Base-by-base conservation (phyloP, 2,113 vertebrate genomes). In the Girardinichthys multiradiatus region DNA sequence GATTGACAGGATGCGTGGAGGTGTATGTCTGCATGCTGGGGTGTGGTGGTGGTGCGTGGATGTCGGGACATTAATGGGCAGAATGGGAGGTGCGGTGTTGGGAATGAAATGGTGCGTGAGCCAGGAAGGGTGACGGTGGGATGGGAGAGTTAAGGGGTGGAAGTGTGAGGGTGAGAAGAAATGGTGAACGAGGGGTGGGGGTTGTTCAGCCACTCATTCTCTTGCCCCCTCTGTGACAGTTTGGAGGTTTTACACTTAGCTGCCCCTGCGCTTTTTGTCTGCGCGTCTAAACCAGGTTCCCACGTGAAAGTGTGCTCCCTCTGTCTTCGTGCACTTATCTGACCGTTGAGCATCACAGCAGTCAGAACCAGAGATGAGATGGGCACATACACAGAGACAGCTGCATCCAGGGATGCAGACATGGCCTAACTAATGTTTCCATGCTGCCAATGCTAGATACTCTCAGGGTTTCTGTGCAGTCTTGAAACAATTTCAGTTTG, bases 231-330 rank as follows among this genome's bases (percentile, higher is more conserved):
- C 78, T 31, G 83, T 89, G 92, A 94, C 94, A 93, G 93, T 94
- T 94, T 92, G 91, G 87, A 90, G 90, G 89, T 87, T 92, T 92
- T 91, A 93, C 92, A 92, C 92, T 93, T 92, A 88, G 91, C 89
- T 90, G 90, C 90, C 88, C 86, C 86, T 70, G 86, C 70, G 64
- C 81, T 86, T 88, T 91, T 88, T 93, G 92, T 92, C 89, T 89
- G 87, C 42, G 39, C 48, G 72, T 74, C 76, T 86, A 82, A 69
- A 65, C 77, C 81, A 79, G 83, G 89, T 95, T 95, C 94, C 93
- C 94, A 95, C 84, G 92, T 93, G 93, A 95, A 94, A 94, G 89
- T 91, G 90, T 76, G 86, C 89, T 80, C 87, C 81, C 69, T 79
- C 82, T 79, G 86, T 90, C 81, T 63, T 64, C 72, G 35, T 12